Evolutionary conservation across 1,140 invertebrate genomes (phyloP).

Genomic region (Brachionus manjavacas): DNA sequence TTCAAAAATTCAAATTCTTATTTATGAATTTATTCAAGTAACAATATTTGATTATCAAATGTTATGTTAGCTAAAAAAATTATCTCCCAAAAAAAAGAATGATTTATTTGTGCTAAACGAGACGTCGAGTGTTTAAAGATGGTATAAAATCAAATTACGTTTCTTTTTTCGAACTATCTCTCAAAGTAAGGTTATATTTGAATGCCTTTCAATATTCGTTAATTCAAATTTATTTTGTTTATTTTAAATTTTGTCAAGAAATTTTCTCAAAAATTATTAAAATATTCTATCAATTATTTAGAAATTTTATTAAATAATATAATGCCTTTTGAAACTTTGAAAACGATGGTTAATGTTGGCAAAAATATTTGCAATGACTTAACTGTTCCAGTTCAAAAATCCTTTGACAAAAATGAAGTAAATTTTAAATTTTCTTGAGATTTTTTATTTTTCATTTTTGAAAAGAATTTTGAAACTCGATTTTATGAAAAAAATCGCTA

Average conservation of each 20-base stretch:
- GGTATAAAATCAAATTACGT: not conserved
- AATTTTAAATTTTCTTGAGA: not conserved
- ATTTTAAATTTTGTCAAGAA: not conserved
- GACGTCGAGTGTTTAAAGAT: not conserved
- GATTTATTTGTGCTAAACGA: no score
- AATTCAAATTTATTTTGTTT: not conserved
- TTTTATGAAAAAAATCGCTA: constrained; percentile 22
- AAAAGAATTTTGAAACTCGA: constrained; percentile 24
- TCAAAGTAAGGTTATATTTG: not conserved
- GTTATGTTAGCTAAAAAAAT: no score
- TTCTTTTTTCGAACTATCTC: not conserved
- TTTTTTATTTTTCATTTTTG: not conserved
- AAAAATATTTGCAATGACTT: constrained; percentile 30
- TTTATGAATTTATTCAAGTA: no score
- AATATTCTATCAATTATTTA: not conserved
- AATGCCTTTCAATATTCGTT: not conserved
- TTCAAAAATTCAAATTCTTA: no score
- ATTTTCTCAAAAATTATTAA: no score
- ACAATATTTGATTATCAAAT: no score
- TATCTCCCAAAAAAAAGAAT: no score
- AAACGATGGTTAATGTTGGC: constrained; percentile 29
- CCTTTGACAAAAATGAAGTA: not conserved
- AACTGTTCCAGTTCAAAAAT: not conserved
- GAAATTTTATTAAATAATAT: not conserved
- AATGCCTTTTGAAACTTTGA: constrained; percentile 35